A percentile compares a stretch with the other conserved stretches of the same genome.
These are phyloP conservation scores for Ichneumoninae sp. DNA, from an alignment of 2,888 invertebrate genomes.

Conservation along the genomic window DNA sequence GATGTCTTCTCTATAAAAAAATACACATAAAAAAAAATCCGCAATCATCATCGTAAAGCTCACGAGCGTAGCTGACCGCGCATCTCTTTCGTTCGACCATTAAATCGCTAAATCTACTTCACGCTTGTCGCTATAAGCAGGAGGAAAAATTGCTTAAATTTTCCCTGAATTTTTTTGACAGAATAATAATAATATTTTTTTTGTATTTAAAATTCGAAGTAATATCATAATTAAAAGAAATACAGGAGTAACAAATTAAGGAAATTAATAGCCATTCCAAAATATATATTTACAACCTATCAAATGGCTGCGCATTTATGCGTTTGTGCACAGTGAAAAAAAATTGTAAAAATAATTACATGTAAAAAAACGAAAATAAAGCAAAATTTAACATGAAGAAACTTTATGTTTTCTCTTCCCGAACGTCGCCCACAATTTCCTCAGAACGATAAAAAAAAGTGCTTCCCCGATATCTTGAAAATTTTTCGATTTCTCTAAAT, in stretches of 20 bases:
- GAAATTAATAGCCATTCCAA: too few relatives aligned
- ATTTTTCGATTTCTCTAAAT: neutral
- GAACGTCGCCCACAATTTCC: neutral
- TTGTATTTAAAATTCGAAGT: neutral
- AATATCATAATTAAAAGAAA: neutral
- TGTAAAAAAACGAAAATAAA: neutral
- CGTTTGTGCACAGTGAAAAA: neutral
- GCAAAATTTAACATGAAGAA: neutral
- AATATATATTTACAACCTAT: too few relatives aligned
- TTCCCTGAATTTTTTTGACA: neutral
- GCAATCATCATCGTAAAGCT: neutral
- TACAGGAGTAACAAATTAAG: too few relatives aligned
- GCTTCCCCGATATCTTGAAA: neutral
- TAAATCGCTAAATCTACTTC: conserved; percentile 7
- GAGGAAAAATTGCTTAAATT: neutral
- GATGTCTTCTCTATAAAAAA: neutral
- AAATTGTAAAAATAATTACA: neutral
- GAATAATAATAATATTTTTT: neutral
- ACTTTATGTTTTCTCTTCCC: neutral
- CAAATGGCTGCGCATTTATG: too few relatives aligned
- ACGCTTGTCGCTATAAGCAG: neutral
- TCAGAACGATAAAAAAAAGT: neutral
- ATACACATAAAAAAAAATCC: neutral
- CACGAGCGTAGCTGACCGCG: neutral
- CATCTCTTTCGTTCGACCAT: neutral